Conservation (phyloP, 2,797 vertebrate species). For the Otolemur crassicaudatus region DNA sequence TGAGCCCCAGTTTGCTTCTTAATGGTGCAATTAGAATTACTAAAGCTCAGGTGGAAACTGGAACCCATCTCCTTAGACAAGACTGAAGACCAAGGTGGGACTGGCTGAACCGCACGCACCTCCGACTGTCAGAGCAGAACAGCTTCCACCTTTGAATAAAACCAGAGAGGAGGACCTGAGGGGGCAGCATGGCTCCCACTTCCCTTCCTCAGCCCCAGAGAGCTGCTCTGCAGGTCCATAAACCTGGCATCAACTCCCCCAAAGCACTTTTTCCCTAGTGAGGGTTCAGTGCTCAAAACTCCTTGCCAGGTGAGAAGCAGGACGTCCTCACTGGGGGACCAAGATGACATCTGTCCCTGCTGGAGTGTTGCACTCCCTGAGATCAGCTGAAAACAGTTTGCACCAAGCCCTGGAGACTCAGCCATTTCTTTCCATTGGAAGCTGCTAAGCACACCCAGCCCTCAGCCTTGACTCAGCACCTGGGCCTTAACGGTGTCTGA, state of each 20-base stretch:
- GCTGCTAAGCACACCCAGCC: slow-evolving; percentile 22
- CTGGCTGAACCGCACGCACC: neutral
- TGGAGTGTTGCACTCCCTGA: slow-evolving; percentile 14
- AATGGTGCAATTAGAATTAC: slow-evolving; percentile 73
- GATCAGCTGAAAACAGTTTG: slow-evolving; percentile 83
- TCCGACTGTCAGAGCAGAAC: slow-evolving; percentile 58
- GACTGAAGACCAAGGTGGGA: slow-evolving; percentile 51
- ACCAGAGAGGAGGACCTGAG: slow-evolving; percentile 52
- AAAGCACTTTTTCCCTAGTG: slow-evolving; percentile 54
- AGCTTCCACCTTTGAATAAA: neutral
- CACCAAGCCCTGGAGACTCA: slow-evolving; percentile 61
- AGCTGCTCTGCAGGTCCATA: slow-evolving; percentile 58
- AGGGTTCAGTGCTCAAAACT: slow-evolving; percentile 72
- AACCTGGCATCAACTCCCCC: slow-evolving; percentile 69
- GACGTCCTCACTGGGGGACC: slow-evolving; percentile 60
- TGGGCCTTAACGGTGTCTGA: slow-evolving; percentile 66
- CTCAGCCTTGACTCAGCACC: neutral
- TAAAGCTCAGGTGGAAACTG: slow-evolving; percentile 54
- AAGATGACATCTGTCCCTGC: slow-evolving; percentile 8
- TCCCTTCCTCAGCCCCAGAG: neutral
- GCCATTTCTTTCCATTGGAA: slow-evolving; percentile 70
- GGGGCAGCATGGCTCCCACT: slow-evolving; percentile 60
- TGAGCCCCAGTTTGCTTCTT: slow-evolving; percentile 71
- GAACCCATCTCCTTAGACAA: neutral
- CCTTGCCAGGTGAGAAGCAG: slow-evolving; percentile 72